Evolutionary conservation across 2,888 invertebrate species (phyloP).

Genomic region (Morpho deidamia): DNA sequence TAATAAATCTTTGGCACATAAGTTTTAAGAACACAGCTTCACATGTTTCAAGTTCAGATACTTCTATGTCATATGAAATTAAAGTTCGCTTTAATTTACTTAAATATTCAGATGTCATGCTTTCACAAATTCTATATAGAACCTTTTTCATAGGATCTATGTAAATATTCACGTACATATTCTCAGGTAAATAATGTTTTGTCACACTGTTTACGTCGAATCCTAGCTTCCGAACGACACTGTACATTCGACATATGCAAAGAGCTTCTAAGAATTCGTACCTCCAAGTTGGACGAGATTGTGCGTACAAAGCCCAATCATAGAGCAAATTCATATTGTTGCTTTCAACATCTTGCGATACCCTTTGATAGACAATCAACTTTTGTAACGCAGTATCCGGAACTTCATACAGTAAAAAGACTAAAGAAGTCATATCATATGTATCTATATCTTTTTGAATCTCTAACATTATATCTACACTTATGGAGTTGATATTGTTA

Average conservation of each 20-base stretch:
- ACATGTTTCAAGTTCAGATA: conserved; percentile 48
- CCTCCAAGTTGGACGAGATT: conserved; percentile 49
- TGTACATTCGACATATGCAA: conserved; percentile 51
- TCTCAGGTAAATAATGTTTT: conserved; percentile 44
- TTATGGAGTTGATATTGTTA: conserved; percentile 41
- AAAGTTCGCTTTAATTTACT: conserved; percentile 50
- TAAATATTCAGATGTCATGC: conserved; percentile 43
- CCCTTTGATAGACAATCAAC: conserved; percentile 51
- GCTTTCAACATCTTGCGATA: conserved; percentile 42
- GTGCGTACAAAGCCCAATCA: conserved; percentile 57
- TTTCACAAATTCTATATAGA: conserved; percentile 61
- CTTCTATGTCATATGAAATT: conserved; percentile 45
- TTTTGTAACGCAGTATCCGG: conserved; percentile 62
- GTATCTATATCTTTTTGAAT: conserved; percentile 59
- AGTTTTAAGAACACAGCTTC: conserved; percentile 58
- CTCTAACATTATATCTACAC: conserved; percentile 45
- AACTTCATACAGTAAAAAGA: conserved; percentile 61
- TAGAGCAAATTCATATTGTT: conserved; percentile 50
- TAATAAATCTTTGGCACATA: conserved; percentile 56
- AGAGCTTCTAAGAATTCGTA: conserved; percentile 66
- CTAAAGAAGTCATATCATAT: conserved; percentile 58
- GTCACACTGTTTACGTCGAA: conserved; percentile 44
- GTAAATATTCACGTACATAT: conserved; percentile 36
- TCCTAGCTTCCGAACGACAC: conserved; percentile 56
- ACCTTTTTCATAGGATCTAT: conserved; percentile 57